phyloP scores from a whole-genome alignment of 2,888 invertebrate species.

The Nipponacmea schrenckii region DNA sequence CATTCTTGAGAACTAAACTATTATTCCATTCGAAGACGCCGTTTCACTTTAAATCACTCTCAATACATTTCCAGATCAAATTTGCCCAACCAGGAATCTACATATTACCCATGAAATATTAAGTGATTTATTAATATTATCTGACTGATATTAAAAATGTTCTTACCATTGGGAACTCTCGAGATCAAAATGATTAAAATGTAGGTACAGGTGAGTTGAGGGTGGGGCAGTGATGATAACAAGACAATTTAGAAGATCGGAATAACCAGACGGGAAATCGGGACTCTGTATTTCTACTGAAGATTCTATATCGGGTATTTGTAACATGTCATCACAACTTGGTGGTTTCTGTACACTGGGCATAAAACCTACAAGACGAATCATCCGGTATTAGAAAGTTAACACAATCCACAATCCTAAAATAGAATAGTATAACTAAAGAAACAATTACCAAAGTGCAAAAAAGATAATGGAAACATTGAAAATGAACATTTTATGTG shows the following conservation, averaged over 20 bases:
- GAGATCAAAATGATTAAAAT: slow-evolving; percentile 81
- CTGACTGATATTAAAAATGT: too few relatives aligned
- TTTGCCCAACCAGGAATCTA: too few relatives aligned
- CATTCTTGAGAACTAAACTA: too few relatives aligned
- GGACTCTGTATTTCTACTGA: slow-evolving; percentile 72
- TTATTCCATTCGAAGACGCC: too few relatives aligned
- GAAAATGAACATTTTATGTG: too few relatives aligned
- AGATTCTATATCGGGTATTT: slow-evolving; percentile 73
- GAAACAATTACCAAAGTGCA: too few relatives aligned
- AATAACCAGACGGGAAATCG: slow-evolving; percentile 39
- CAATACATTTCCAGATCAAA: too few relatives aligned
- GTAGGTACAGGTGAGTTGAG: slow-evolving; percentile 77
- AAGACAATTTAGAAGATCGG: slow-evolving; percentile 35
- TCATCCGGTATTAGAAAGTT: background rate
- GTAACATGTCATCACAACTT: slow-evolving; percentile 77
- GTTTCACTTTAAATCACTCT: too few relatives aligned
- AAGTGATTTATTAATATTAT: too few relatives aligned
- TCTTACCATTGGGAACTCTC: slow-evolving; percentile 73
- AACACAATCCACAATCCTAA: background rate
- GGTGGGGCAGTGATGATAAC: slow-evolving; percentile 72
- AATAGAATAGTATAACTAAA: too few relatives aligned
- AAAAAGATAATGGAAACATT: too few relatives aligned
- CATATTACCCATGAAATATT: too few relatives aligned
- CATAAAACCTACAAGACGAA: slow-evolving; percentile 22
- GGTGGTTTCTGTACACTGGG: slow-evolving; percentile 8